These are phyloP conservation scores for Hylomyscus alleni DNA, from an alignment of 2,797 vertebrate species.

Conservation along the genomic window DNA sequence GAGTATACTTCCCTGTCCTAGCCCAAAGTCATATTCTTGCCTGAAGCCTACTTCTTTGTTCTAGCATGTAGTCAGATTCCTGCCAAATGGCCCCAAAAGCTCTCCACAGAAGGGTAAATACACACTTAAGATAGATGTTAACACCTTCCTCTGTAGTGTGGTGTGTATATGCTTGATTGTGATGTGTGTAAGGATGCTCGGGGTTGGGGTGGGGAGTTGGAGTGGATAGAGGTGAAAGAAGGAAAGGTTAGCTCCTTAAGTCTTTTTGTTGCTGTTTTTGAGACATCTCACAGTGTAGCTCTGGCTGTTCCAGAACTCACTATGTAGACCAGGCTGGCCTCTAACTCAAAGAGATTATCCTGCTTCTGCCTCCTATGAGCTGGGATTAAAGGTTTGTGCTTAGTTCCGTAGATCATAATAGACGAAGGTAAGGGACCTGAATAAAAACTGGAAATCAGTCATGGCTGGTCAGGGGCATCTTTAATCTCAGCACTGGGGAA, in stretches of 20 bases:
- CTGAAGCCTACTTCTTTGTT: too few species aligned
- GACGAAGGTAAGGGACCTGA: background rate
- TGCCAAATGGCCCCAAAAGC: too few species aligned
- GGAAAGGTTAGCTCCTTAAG: background rate
- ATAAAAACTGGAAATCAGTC: background rate
- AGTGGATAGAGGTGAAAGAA: conserved; percentile 13
- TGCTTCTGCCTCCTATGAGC: background rate
- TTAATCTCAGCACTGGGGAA: background rate
- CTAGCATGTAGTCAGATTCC: too few species aligned
- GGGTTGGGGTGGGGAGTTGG: background rate
- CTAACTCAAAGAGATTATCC: background rate
- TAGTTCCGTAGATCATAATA: background rate
- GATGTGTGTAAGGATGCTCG: background rate
- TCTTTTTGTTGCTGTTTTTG: background rate
- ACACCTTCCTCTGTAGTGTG: background rate
- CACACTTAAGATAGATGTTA: background rate
- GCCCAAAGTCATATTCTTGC: too few species aligned
- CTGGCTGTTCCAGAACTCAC: background rate
- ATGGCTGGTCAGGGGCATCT: background rate
- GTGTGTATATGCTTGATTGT: background rate
- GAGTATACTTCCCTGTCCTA: too few species aligned
- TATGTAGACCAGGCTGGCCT: background rate
- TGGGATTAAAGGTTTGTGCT: background rate
- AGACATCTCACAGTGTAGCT: background rate
- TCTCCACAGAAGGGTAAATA: conserved; percentile 6